These are phyloP conservation scores for Drosophila miranda DNA, from an alignment of 1,140 invertebrate genomes.

Conservation along the genomic window DNA sequence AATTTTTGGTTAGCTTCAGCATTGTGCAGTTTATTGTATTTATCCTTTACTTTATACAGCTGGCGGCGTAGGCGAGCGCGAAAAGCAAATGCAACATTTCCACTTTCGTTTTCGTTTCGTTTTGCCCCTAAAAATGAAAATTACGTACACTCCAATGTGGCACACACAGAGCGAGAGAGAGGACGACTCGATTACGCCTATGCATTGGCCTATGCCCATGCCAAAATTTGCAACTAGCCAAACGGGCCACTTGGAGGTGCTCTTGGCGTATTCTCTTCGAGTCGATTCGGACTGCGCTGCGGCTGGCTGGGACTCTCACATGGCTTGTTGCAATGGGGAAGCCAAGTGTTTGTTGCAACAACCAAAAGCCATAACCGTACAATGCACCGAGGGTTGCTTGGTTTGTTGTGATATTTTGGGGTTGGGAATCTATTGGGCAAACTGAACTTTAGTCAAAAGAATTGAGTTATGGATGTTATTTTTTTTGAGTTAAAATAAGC, in stretches of 20 bases:
- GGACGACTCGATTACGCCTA: constrained; percentile 17
- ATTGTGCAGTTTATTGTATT: constrained; percentile 36
- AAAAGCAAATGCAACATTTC: constrained; percentile 58
- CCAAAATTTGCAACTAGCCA: constrained; percentile 11
- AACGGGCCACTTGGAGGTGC: constrained; percentile 8
- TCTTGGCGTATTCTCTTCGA: constrained; percentile 19
- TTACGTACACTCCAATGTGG: constrained; percentile 64
- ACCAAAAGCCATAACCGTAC: constrained; percentile 34
- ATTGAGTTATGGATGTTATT: no score
- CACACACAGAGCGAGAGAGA: constrained; percentile 43
- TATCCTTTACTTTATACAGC: constrained; percentile 2
- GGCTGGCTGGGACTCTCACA: constrained; percentile 3
- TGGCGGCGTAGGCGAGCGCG: constrained; percentile 27
- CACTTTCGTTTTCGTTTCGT: constrained; percentile 70
- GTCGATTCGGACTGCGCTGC: not conserved
- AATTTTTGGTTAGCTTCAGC: constrained; percentile 31
- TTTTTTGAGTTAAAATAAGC: no score
- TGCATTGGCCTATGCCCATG: not conserved
- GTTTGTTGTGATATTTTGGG: constrained; percentile 7
- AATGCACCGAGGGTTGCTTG: constrained; percentile 40
- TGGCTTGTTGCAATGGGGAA: constrained; percentile 43
- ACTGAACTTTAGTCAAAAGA: no score
- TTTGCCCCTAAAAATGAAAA: constrained; percentile 61
- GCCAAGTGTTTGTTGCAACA: constrained; percentile 53
- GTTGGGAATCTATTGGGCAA: no score